These are phyloP conservation scores for Sisyra terminalis DNA, from an alignment of 2,888 invertebrate genomes.

Conservation along the genomic window DNA sequence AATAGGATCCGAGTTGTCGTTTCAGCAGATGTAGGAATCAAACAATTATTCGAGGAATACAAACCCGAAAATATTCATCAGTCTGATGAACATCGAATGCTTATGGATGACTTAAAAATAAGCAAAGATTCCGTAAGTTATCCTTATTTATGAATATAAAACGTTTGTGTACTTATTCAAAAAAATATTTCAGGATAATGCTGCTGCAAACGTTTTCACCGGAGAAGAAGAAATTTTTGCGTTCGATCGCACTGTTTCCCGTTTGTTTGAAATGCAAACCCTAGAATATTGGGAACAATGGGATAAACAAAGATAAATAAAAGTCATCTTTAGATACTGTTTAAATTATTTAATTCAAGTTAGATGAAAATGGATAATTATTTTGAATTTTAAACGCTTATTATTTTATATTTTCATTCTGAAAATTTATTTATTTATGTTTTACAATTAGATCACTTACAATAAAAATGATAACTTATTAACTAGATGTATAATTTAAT, in stretches of 20 bases:
- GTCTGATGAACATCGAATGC: slow-evolving; percentile 61
- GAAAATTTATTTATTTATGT: background rate
- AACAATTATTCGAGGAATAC: slow-evolving; percentile 50
- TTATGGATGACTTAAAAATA: slow-evolving; percentile 94
- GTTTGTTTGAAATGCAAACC: slow-evolving; percentile 92
- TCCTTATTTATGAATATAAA: no score
- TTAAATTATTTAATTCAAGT: background rate
- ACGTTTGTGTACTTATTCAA: background rate
- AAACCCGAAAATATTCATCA: slow-evolving; percentile 28
- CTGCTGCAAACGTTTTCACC: slow-evolving; percentile 81
- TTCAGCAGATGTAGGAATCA: slow-evolving; percentile 63
- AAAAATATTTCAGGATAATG: slow-evolving; percentile 39
- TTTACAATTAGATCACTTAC: background rate
- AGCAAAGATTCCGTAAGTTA: slow-evolving; percentile 48
- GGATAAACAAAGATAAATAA: slow-evolving; percentile 5
- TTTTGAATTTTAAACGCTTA: background rate
- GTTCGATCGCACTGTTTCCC: slow-evolving; percentile 82
- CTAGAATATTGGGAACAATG: slow-evolving; percentile 73
- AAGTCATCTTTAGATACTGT: background rate
- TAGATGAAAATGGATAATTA: background rate
- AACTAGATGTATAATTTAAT: background rate
- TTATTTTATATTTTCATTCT: background rate
- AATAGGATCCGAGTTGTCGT: slow-evolving; percentile 76
- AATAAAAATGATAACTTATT: background rate
- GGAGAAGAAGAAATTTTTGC: slow-evolving; percentile 98